Percentiles rank a stretch among this genome's conserved stretches.
These are phyloP conservation scores for Apodemia duryi DNA, from an alignment of 2,888 invertebrate genomes.

Conservation along the genomic window DNA sequence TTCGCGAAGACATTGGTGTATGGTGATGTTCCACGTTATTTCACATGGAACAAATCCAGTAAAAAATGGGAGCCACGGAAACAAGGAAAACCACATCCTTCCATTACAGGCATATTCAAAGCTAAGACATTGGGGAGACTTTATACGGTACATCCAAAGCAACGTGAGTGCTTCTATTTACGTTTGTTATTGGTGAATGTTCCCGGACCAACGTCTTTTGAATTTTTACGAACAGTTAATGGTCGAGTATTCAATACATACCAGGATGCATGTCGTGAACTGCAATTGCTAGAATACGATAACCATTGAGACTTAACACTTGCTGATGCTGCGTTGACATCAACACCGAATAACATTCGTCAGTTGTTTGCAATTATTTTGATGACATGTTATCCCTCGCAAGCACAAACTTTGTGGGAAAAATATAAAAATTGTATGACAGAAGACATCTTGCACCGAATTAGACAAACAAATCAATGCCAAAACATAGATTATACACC, in stretches of 20 bases:
- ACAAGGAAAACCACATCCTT: constrained; percentile 33
- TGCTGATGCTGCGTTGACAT: constrained; percentile 28
- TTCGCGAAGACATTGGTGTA: constrained; percentile 36
- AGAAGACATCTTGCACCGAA: constrained; percentile 34
- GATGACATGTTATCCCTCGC: constrained; percentile 33
- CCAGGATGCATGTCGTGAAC: constrained; percentile 30
- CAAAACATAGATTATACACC: constrained; percentile 30
- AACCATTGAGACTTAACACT: constrained; percentile 28
- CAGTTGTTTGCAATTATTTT: constrained; percentile 33
- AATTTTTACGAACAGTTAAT: constrained; percentile 32
- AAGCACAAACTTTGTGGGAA: constrained; percentile 30
- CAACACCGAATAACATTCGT: constrained; percentile 27
- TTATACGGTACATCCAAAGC: constrained; percentile 29
- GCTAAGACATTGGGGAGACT: constrained; percentile 31
- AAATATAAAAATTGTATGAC: constrained; percentile 33
- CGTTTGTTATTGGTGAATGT: constrained; percentile 28
- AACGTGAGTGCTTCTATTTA: constrained; percentile 31
- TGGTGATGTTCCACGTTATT: constrained; percentile 34
- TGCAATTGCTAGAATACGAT: constrained; percentile 27
- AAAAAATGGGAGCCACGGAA: constrained; percentile 27
- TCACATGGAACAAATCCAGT: constrained; percentile 33
- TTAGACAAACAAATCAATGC: constrained; percentile 30
- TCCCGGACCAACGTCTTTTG: constrained; percentile 31
- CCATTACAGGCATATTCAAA: constrained; percentile 30
- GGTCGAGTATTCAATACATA: constrained; percentile 27